phyloP scores from a whole-genome alignment of 2,113 vertebrate genomes.

The Bucco capensis region DNA sequence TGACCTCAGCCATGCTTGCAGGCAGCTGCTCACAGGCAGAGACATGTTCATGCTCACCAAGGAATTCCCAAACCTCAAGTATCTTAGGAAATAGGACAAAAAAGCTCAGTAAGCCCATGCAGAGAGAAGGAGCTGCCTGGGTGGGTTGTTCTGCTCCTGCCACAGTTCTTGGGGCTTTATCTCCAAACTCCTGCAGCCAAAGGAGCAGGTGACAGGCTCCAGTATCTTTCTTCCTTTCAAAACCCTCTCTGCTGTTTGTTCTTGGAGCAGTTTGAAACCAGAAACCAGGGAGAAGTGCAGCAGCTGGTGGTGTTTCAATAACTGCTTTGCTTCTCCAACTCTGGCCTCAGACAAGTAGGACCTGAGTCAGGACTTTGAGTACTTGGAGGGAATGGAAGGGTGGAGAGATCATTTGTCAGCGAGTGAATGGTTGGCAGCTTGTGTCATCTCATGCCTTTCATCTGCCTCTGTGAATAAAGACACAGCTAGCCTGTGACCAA shows the following conservation, averaged over 20 bases:
- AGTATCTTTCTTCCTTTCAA: neutral
- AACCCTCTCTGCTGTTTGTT: neutral
- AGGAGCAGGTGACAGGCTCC: neutral
- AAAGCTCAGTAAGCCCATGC: neutral
- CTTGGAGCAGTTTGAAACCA: neutral
- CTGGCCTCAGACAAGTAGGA: neutral
- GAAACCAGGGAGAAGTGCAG: neutral
- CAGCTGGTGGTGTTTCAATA: accelerated
- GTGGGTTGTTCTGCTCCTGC: neutral
- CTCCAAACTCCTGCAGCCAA: neutral
- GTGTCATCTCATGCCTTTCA: neutral
- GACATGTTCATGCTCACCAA: neutral
- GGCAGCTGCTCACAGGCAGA: neutral
- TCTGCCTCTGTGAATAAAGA: neutral
- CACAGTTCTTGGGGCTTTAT: accelerated
- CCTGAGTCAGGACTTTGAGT: neutral
- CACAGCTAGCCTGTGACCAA: neutral
- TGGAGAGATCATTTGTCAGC: neutral
- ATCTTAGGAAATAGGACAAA: neutral
- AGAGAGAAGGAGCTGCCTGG: accelerated
- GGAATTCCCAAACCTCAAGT: neutral
- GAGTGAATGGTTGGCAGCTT: neutral
- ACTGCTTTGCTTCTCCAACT: neutral
- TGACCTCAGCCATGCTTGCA: neutral
- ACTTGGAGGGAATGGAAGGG: neutral